Percentiles rank a stretch among this genome's conserved stretches.
These are phyloP conservation scores for Patiria pectinifera DNA, from an alignment of 53 echinoderm and acorn worm species.

Conservation along the genomic window DNA sequence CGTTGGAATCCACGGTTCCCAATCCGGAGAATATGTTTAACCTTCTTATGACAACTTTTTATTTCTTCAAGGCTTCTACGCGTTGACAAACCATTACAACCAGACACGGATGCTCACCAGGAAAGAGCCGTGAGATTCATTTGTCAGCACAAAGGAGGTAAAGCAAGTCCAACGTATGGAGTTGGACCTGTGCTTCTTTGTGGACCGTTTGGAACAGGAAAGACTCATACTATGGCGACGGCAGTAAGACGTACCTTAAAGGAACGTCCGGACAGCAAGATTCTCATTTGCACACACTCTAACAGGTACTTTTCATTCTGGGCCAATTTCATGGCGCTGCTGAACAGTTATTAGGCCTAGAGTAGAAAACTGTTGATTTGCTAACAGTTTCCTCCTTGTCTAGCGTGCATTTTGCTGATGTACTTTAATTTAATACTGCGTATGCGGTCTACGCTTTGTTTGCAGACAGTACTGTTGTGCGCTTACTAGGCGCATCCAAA, in stretches of 20 bases:
- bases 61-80: not conserved
- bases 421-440: too few relatives aligned
- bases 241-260: conserved; percentile 67
- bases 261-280: conserved; percentile 60
- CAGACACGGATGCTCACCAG: conserved; percentile 60
- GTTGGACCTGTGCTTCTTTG: conserved; percentile 76
- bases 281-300: conserved; percentile 87
- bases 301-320: conserved; percentile 72
- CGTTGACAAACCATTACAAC: not conserved
- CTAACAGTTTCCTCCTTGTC: too few relatives aligned
- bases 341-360: too few relatives aligned
- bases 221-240: conserved; percentile 81
- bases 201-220: conserved; percentile 96
- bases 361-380: not conserved
- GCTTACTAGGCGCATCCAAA: too few relatives aligned
- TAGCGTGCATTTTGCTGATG: too few relatives aligned
- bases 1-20: too few relatives aligned
- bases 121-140: conserved; percentile 77
- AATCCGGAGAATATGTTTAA: too few relatives aligned
- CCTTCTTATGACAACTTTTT: not conserved
- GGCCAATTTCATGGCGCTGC: too few relatives aligned
- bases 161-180: not conserved
- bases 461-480: too few relatives aligned
- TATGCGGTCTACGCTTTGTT: too few relatives aligned
- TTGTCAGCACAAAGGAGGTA: conserved; percentile 31